Evolutionary conservation across 2,113 vertebrate genomes (phyloP).

Genomic region (Microcebus lehilahytsara): DNA sequence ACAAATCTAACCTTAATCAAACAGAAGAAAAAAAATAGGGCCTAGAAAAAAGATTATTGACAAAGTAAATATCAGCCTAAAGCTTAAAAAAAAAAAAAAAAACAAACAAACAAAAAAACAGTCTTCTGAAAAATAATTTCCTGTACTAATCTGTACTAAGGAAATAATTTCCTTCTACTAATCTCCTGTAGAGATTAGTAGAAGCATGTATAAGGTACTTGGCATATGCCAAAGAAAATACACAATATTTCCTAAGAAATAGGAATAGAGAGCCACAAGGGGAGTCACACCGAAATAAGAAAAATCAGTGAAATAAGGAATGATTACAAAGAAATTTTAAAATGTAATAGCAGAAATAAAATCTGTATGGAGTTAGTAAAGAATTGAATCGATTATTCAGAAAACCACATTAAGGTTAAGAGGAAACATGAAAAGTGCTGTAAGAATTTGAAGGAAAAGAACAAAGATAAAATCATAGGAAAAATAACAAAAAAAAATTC

Average conservation of each 20-base stretch:
- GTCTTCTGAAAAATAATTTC: constrained; percentile 25
- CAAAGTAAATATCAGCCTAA: not conserved
- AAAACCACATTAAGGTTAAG: not conserved
- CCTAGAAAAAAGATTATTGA: not conserved
- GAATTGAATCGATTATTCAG: not conserved
- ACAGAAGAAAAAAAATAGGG: not conserved
- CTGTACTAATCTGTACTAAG: too few species aligned
- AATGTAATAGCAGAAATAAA: not conserved
- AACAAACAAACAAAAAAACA: too few species aligned
- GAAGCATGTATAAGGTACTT: not conserved
- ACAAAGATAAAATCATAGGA: not conserved
- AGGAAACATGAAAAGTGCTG: not conserved
- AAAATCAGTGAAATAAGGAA: not conserved
- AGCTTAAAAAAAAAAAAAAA: not conserved
- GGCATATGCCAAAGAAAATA: not conserved
- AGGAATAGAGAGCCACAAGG: not conserved
- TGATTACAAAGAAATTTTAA: not conserved
- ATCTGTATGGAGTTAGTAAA: not conserved
- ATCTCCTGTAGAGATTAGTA: not conserved
- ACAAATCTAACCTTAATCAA: not conserved
- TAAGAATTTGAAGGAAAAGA: not conserved
- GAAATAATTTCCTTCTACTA: too few species aligned
- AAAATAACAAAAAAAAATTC: not conserved
- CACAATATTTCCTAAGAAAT: not conserved
- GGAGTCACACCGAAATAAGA: not conserved